A percentile compares a stretch with the other conserved stretches of the same genome.
Evolutionary conservation across 2,797 vertebrate genomes (phyloP).

Genomic region (Clamator glandarius): DNA sequence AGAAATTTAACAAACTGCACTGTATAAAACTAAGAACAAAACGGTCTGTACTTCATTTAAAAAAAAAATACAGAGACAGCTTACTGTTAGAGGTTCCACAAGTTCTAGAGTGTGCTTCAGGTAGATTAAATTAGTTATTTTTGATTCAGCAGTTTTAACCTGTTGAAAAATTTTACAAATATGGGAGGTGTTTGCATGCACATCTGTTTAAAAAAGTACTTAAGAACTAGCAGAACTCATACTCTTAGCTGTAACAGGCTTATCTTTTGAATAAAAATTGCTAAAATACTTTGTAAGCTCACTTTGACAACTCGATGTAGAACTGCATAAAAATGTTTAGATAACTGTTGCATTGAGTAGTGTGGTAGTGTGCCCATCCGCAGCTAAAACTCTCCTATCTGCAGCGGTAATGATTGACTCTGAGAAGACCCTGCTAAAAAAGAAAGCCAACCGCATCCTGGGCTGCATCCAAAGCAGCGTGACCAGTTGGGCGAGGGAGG

Average conservation of each 20-base stretch:
- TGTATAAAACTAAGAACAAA: not conserved
- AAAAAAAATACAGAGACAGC: not conserved
- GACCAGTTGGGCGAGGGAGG: no score
- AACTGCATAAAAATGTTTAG: not conserved
- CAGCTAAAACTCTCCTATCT: not conserved
- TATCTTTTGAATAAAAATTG: not conserved
- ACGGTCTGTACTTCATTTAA: not conserved
- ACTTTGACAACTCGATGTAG: not conserved
- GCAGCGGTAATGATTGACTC: not conserved
- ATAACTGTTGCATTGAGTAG: not conserved
- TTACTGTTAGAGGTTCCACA: constrained; percentile 90
- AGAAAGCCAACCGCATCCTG: no score
- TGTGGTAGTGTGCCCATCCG: not conserved
- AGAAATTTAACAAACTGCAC: not conserved
- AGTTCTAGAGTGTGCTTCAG: constrained; percentile 94
- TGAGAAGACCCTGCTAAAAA: not conserved
- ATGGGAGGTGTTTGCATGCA: not conserved
- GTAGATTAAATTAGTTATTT: constrained; percentile 96
- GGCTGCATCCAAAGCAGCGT: no score
- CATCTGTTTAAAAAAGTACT: not conserved
- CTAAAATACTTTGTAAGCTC: not conserved
- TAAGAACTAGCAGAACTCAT: not conserved
- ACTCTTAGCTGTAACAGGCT: not conserved
- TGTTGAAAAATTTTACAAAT: constrained; percentile 68
- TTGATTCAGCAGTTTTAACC: constrained; percentile 93